Conservation (phyloP, 2,113 vertebrate species). For the Daboia siamensis region DNA sequence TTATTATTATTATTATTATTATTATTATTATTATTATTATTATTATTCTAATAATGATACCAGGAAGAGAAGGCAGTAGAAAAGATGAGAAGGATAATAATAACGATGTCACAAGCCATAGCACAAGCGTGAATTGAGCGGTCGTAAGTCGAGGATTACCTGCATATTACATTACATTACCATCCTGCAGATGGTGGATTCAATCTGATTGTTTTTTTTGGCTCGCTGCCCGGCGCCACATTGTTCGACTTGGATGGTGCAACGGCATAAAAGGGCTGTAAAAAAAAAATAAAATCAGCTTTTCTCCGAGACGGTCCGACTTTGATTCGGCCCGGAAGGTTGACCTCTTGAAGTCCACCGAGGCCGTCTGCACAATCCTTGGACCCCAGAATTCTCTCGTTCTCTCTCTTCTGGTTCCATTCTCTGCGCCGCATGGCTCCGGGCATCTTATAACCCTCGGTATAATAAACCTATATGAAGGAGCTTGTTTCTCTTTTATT, state of each 20-base stretch:
- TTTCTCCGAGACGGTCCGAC: neutral
- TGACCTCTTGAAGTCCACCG: neutral
- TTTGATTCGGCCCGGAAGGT: neutral
- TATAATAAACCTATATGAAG: neutral
- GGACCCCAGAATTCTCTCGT: neutral
- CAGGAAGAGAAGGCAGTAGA: neutral
- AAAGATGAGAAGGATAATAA: neutral
- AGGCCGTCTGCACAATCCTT: neutral
- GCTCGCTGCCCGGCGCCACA: neutral
- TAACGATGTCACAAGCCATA: neutral
- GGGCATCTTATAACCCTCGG: neutral
- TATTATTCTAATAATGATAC: neutral
- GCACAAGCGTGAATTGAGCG: neutral
- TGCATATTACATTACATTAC: neutral
- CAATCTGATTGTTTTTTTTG: neutral
- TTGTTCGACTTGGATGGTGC: neutral
- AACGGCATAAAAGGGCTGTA: neutral
- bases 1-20: too few species aligned
- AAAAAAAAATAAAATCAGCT: neutral
- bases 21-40: too few species aligned
- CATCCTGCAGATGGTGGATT: neutral
- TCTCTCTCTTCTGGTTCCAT: neutral
- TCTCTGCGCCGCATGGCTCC: slow-evolving; percentile 10
- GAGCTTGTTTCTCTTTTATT: fast-evolving
- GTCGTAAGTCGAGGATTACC: neutral